Base-by-base conservation (phyloP, 2,797 vertebrate species). In the Margarornis squamiger region DNA sequence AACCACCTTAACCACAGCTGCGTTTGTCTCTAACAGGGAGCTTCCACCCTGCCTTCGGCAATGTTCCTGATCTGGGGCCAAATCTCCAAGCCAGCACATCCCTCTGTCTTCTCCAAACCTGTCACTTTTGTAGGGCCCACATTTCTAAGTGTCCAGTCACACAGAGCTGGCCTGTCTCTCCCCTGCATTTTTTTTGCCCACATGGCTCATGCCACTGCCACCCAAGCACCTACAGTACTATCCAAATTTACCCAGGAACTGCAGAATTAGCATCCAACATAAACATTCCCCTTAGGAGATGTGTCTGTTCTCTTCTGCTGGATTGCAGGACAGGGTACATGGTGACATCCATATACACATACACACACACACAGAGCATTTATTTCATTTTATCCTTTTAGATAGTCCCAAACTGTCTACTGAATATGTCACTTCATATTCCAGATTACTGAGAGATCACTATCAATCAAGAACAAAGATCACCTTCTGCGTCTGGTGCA, bases 1-100 rank as follows among this genome's bases (percentile, higher is more conserved):
- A 94, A 39, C 76, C 91, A 84, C 87, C 91, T 83, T 55, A 70
- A 86, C 54, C 89, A 81, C 93, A 88, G 89, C 78, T 84, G 87
- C 85, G 38, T 83, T 91, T 86, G 70, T 51, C 16, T 74, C 9
- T 10, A 79, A 46, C 36, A 30, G 54, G 66, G 90, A 95, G 95
- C 94, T 95, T 63, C 84, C 80, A 71, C 59, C 59, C 92, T 70
- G 81, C 79, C 61, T 38, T 91, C 75, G 91, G 91, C 91, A 75
- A 63, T 70, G 43, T 46, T 86, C 85, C 85, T 72, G 87, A 4
- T 15, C 62, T 0, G 0, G 17, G 66, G 76, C 92, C 93, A 93
- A 14, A 59, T 76, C 57, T 72, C 72, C 58, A 14, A 55, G 82
- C 57, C 85, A 93, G 87, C 79, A 78, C 82, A 92, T 84, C 76